phyloP scores from a whole-genome alignment of 2,888 invertebrate species.

The Tenthredo mesomela region DNA sequence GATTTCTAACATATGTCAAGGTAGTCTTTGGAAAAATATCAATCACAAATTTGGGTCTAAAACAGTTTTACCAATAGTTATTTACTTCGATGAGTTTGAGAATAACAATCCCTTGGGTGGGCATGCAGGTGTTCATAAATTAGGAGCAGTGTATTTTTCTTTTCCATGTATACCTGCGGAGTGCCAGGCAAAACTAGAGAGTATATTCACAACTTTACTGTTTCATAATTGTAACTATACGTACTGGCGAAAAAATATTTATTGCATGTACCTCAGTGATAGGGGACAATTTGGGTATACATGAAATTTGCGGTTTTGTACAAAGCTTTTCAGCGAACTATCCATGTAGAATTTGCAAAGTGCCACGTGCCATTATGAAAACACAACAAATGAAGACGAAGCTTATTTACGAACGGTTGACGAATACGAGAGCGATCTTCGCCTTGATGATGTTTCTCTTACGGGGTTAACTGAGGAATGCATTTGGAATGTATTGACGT shows the following conservation, averaged over 20 bases:
- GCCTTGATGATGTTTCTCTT: slow-evolving; percentile 19
- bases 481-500: background rate
- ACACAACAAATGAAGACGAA: slow-evolving; percentile 45
- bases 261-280: slow-evolving; percentile 53
- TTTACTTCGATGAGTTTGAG: slow-evolving; percentile 54
- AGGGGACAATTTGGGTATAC: slow-evolving; percentile 58
- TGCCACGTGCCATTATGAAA: slow-evolving; percentile 21
- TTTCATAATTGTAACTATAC: slow-evolving; percentile 28
- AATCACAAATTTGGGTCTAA: slow-evolving; percentile 30
- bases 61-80: slow-evolving; percentile 41
- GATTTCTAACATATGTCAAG: slow-evolving; percentile 23
- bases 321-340: slow-evolving; percentile 56
- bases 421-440: slow-evolving; percentile 32
- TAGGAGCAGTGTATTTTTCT: slow-evolving; percentile 49
- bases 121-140: slow-evolving; percentile 51
- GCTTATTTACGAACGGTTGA: slow-evolving; percentile 51
- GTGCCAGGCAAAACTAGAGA: slow-evolving; percentile 43
- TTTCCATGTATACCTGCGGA: slow-evolving; percentile 47
- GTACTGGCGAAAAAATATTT: slow-evolving; percentile 19
- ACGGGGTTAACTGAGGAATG: slow-evolving; percentile 21
- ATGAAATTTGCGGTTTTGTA: slow-evolving; percentile 57
- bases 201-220: slow-evolving; percentile 44
- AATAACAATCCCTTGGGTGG: slow-evolving; percentile 42
- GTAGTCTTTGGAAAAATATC: slow-evolving; percentile 34
- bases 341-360: slow-evolving; percentile 56